Conservation (phyloP, 1,140 invertebrate genomes). For the Drosophila sp. region DNA sequence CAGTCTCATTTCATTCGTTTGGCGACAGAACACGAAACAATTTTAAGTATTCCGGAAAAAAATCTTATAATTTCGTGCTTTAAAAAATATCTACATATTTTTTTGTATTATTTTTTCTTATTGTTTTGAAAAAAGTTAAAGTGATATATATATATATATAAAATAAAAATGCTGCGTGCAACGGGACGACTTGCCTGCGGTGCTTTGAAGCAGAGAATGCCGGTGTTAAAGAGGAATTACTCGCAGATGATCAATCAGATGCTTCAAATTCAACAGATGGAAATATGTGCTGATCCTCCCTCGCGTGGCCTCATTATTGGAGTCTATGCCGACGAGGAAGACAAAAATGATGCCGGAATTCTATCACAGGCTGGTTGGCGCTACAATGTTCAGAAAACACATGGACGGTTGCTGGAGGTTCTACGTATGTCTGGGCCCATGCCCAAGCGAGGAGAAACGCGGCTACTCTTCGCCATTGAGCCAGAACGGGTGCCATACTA, state of each 20-base stretch:
- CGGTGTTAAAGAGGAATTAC: constrained; percentile 26
- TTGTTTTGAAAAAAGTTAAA: constrained; percentile 17
- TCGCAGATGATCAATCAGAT: constrained; percentile 79
- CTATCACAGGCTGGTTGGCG: constrained; percentile 73
- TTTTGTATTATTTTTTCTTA: constrained; percentile 12
- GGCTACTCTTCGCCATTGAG: constrained; percentile 83
- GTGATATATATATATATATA: constrained; percentile 6
- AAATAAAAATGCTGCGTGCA: constrained; percentile 57
- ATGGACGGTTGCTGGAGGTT: constrained; percentile 75
- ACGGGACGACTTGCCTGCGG: constrained; percentile 27
- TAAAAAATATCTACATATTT: constrained; percentile 13
- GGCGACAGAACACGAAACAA: constrained; percentile 62
- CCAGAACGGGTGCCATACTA: constrained; percentile 85
- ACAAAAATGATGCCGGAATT: constrained; percentile 74
- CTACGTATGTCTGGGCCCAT: constrained; percentile 80
- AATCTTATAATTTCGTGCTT: constrained; percentile 34
- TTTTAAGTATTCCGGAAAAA: constrained; percentile 57
- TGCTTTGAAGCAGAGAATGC: neutral
- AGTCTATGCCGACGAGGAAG: constrained; percentile 80
- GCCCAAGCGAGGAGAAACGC: constrained; percentile 77
- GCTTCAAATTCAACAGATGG: constrained; percentile 75
- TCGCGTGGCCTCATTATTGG: constrained; percentile 77
- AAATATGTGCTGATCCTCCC: constrained; percentile 80
- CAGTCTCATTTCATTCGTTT: constrained; percentile 61
- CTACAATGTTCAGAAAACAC: constrained; percentile 79